Conservation (phyloP, 1,140 invertebrate species). For the Diplogasteroides magnus region DNA sequence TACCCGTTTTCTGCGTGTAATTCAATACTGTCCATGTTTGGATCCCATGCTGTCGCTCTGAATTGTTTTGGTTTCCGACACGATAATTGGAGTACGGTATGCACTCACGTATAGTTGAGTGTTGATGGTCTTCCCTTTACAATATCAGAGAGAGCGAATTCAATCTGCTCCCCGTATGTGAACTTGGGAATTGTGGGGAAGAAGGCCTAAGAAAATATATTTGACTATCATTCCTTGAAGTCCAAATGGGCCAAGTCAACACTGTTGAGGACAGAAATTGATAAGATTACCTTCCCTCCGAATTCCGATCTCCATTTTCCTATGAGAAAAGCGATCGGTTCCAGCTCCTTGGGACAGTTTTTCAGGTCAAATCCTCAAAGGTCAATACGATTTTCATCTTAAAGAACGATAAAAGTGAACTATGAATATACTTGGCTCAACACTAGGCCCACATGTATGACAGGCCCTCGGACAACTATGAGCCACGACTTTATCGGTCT, state of each 20-base stretch:
- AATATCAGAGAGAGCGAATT: conserved; percentile 30
- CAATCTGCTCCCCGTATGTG: conserved; percentile 51
- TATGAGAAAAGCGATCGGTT: conserved; percentile 46
- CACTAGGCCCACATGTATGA: conserved; percentile 36
- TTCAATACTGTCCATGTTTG: conserved; percentile 46
- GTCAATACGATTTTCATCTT: not conserved
- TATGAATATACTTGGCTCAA: conserved; percentile 44
- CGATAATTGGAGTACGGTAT: no score
- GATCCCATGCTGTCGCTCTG: conserved; percentile 55
- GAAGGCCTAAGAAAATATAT: conserved; percentile 38
- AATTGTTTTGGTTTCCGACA: conserved; percentile 6
- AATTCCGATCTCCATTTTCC: conserved; percentile 51
- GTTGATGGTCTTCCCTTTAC: conserved; percentile 30
- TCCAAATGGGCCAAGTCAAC: not conserved
- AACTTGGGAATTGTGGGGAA: conserved; percentile 53
- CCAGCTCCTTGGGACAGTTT: conserved; percentile 35
- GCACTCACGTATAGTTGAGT: conserved; percentile 53
- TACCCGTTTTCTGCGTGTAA: conserved; percentile 46
- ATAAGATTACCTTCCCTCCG: conserved; percentile 38
- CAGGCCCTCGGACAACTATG: conserved; percentile 41
- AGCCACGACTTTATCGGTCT: conserved; percentile 36
- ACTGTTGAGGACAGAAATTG: not conserved
- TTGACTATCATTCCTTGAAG: not conserved
- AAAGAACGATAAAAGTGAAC: no score
- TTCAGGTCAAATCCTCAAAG: conserved; percentile 46